Evolutionary conservation across 2,113 vertebrate species (phyloP).

Genomic region (Leiothrix lutea): DNA sequence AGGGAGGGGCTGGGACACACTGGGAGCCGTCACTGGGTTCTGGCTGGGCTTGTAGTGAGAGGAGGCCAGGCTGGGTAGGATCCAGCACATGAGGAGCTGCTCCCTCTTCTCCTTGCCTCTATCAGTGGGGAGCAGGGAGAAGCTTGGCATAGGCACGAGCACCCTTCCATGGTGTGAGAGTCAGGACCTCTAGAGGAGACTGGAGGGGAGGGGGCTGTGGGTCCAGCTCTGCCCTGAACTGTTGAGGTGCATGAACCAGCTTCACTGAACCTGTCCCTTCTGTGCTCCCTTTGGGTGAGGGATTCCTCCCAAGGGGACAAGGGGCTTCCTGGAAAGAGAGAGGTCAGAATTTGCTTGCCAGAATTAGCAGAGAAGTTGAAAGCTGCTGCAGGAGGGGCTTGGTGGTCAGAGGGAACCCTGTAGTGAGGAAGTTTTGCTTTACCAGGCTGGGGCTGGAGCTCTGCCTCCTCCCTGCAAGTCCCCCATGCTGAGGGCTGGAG

Average conservation of each 20-base stretch:
- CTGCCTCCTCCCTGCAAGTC: background rate
- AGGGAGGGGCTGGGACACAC: background rate
- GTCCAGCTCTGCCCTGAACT: background rate
- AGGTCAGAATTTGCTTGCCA: background rate
- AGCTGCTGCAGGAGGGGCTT: background rate
- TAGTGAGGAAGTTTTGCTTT: background rate
- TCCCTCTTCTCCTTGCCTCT: accelerated
- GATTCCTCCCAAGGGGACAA: background rate
- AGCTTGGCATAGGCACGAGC: background rate
- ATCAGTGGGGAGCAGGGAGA: background rate
- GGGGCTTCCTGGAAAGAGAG: background rate
- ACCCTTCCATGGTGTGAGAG: background rate
- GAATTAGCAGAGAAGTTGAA: too few relatives aligned
- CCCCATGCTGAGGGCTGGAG: background rate
- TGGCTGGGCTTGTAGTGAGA: background rate
- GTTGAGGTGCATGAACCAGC: too few relatives aligned
- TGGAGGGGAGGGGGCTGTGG: background rate
- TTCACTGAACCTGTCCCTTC: background rate
- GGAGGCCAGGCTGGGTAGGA: background rate
- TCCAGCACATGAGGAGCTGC: background rate
- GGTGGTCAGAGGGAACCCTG: accelerated
- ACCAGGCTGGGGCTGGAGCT: background rate
- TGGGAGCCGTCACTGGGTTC: background rate
- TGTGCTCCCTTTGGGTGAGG: accelerated
- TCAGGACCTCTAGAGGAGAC: background rate